Conservation (phyloP, 1,140 invertebrate species). For the Drosophila ironensis region DNA sequence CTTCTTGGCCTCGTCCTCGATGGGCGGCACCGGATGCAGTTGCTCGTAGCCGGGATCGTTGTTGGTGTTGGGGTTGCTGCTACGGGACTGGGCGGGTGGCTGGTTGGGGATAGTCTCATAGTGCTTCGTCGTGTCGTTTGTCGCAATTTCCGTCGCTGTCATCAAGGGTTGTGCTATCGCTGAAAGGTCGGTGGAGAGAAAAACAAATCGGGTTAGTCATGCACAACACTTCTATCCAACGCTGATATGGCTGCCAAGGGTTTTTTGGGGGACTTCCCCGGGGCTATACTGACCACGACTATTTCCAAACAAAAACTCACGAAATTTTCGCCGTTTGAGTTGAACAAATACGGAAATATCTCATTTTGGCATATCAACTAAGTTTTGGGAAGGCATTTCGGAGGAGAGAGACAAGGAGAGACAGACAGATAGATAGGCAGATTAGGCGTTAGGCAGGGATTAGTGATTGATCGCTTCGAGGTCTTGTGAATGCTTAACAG, state of each 20-base stretch:
- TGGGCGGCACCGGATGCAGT: constrained; percentile 40
- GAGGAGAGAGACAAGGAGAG: constrained; percentile 47
- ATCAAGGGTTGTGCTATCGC: constrained; percentile 29
- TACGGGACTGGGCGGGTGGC: constrained; percentile 38
- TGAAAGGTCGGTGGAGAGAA: constrained; percentile 9
- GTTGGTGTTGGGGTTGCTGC: constrained; percentile 68
- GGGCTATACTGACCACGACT: constrained; percentile 72
- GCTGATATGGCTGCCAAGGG: too few species aligned
- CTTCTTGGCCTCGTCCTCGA: constrained; percentile 59
- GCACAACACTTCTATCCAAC: background rate
- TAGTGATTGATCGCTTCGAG: constrained; percentile 4
- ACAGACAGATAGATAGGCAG: constrained; percentile 49
- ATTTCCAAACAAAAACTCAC: constrained; percentile 77
- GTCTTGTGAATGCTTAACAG: background rate
- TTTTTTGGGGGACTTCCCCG: background rate
- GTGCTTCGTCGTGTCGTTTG: constrained; percentile 61
- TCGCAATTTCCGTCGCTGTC: constrained; percentile 26
- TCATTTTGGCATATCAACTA: constrained; percentile 79
- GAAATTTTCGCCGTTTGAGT: constrained; percentile 63
- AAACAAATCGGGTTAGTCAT: constrained; percentile 10
- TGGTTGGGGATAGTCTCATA: constrained; percentile 73
- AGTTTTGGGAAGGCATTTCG: constrained; percentile 33
- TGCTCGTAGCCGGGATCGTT: constrained; percentile 86
- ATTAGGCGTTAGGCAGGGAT: constrained; percentile 44
- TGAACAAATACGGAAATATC: constrained; percentile 64